Conservation (phyloP, 2,888 invertebrate genomes). For the Perithous albicinctus region DNA sequence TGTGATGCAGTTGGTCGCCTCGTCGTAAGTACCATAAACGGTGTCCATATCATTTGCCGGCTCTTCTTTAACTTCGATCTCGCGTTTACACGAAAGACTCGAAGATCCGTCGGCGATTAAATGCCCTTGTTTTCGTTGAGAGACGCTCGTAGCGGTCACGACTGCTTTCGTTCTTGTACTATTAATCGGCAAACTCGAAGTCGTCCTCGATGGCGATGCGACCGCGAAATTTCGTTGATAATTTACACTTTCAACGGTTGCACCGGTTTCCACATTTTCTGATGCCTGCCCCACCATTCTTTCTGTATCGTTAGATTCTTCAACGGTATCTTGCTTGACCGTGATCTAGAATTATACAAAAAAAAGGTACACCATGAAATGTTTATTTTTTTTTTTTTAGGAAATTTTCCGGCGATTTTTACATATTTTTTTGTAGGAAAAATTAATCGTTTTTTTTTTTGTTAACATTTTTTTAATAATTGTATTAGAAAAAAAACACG, state of each 20-base stretch:
- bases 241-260: conserved; percentile 83
- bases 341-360: conserved; percentile 78
- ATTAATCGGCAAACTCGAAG: conserved; percentile 67
- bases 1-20: conserved; percentile 90
- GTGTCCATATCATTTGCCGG: conserved; percentile 86
- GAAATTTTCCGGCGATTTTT: no score
- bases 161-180: conserved; percentile 56
- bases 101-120: not conserved
- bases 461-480: conserved; percentile 30
- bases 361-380: not conserved
- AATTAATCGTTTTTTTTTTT: not conserved
- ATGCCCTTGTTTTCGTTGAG: conserved; percentile 37
- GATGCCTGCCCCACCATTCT: conserved; percentile 95
- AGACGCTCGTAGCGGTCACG: not conserved
- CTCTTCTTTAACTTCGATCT: conserved; percentile 79
- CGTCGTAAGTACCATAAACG: conserved; percentile 90
- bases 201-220: conserved; percentile 73
- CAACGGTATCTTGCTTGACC: conserved; percentile 83
- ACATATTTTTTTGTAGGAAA: no score
- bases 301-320: conserved; percentile 86
- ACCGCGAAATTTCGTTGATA: conserved; percentile 58
- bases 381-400: not conserved
- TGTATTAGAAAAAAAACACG: conserved; percentile 67
- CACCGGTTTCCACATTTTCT: conserved; percentile 93
- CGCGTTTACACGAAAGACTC: conserved; percentile 64